These are phyloP conservation scores for Limonius californicus DNA, from an alignment of 1,140 invertebrate genomes.

Conservation along the genomic window DNA sequence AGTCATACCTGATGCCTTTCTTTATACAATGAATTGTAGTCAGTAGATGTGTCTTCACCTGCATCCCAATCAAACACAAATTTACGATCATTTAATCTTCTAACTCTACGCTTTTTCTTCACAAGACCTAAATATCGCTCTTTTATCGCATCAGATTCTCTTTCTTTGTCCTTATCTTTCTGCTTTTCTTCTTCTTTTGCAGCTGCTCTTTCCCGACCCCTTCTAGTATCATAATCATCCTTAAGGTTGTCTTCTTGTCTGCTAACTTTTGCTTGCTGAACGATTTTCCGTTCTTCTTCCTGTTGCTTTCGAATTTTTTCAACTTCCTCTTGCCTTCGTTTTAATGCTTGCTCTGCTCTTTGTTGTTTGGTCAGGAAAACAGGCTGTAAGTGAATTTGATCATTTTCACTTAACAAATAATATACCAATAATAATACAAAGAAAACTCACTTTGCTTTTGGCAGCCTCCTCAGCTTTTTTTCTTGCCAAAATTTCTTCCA, in stretches of 20 bases:
- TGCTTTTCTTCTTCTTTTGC: slow-evolving; percentile 50
- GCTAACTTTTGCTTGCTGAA: slow-evolving; percentile 34
- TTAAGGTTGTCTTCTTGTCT: slow-evolving; percentile 33
- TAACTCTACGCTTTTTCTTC: slow-evolving; percentile 89
- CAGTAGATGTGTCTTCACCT: slow-evolving; percentile 94
- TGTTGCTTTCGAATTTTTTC: slow-evolving; percentile 61
- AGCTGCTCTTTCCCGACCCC: slow-evolving; percentile 49
- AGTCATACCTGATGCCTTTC: slow-evolving; percentile 73
- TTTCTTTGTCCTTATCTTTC: slow-evolving; percentile 80
- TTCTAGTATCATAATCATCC: slow-evolving; percentile 35
- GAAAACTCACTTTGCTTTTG: slow-evolving; percentile 66
- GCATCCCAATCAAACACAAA: slow-evolving; percentile 99
- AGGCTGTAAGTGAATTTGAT: slow-evolving; percentile 55
- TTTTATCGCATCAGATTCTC: slow-evolving; percentile 88
- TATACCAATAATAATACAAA: too few species aligned
- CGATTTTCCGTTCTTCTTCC: slow-evolving; percentile 67
- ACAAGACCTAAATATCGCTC: slow-evolving; percentile 93
- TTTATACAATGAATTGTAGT: slow-evolving; percentile 97
- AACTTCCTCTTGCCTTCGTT: slow-evolving; percentile 83
- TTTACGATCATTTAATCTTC: slow-evolving; percentile 95
- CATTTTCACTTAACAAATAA: not conserved
- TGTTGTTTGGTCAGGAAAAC: slow-evolving; percentile 97
- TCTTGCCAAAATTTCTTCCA: slow-evolving; percentile 94
- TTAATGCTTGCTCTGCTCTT: slow-evolving; percentile 81
- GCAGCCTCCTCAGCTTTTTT: slow-evolving; percentile 96